Base-by-base conservation (phyloP, 1,140 invertebrate genomes). In the Macrotrachela quadricornifera region DNA sequence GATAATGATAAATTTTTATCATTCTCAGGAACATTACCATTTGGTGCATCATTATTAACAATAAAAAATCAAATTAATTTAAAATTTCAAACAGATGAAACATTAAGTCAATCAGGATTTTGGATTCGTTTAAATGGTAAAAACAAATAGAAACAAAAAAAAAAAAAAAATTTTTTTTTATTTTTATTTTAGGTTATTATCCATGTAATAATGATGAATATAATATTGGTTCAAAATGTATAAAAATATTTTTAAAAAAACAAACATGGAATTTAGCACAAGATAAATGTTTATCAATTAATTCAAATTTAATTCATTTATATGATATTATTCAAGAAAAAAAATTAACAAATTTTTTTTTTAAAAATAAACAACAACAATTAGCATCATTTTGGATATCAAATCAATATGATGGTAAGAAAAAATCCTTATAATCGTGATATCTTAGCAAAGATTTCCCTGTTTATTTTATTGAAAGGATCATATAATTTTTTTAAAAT, bases 301-400 rank as follows among this genome's bases (percentile, higher is more conserved):
- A 53, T 10, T 40, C 40, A n/a, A 47, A 53, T 38, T 53, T 53
- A 36, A n/a, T 53, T 6, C 46, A 47, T 17, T n/a, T 53, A n/a
- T 37, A 53, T 16, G 51, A 53, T 42, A 44, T 53, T 43, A 42
- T 53, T 8, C 15, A n/a, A n/a, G 51, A 53, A 1, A 12, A 43
- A 11, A 53, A 53, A 37, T 12, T 53, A 1, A 41, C 51, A 13
- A 37, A 53, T 30, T 30, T 30, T 30, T 4, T 30, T 30, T 30
- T 8, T 30, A 30, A 2, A 30, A 30, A 30, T 30, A 2, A 30
- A 4, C 21, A 30, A 30, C 21, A 30, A 30, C 8, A 30, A 4
- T 8, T 8, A 2, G 8, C 21, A 4, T 30, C 21, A 30, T 30
- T 30, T 8, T 30, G 21, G 21, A 30, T 30, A 30, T 30, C 21